Evolutionary conservation across 2,797 vertebrate genomes (phyloP).

Genomic region (Neoniphon sammara): DNA sequence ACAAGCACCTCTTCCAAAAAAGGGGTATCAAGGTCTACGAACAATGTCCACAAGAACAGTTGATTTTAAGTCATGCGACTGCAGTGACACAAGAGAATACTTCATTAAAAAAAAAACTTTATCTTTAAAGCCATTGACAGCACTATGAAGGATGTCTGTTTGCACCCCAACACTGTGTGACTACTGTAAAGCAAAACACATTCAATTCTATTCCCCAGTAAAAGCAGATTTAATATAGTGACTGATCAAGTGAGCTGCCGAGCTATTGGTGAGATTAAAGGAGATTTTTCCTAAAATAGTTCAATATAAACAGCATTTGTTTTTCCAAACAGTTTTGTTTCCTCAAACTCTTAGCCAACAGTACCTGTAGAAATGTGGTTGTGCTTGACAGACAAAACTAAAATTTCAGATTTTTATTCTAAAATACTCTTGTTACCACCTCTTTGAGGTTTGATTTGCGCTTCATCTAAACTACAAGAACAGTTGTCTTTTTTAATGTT

Average conservation of each 20-base stretch:
- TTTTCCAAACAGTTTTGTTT: constrained; percentile 65
- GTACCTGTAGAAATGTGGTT: constrained; percentile 85
- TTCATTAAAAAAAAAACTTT: constrained; percentile 80
- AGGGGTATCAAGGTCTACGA: constrained; percentile 82
- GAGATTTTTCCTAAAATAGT: constrained; percentile 69
- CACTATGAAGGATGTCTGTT: constrained; percentile 73
- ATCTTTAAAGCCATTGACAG: constrained; percentile 83
- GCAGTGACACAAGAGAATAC: constrained; percentile 85
- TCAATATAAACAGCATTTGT: constrained; percentile 77
- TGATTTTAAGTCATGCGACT: constrained; percentile 86
- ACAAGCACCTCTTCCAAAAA: constrained; percentile 81
- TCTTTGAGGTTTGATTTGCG: constrained; percentile 82
- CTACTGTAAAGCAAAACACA: constrained; percentile 82
- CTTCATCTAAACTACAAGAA: constrained; percentile 86
- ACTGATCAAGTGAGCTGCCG: constrained; percentile 70
- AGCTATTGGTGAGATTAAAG: constrained; percentile 74
- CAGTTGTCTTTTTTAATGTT: constrained; percentile 72
- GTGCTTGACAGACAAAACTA: constrained; percentile 93
- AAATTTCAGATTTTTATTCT: constrained; percentile 83
- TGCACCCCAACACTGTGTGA: constrained; percentile 71
- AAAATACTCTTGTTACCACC: constrained; percentile 83
- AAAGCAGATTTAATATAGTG: constrained; percentile 75
- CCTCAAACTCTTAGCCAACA: constrained; percentile 69
- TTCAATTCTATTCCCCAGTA: constrained; percentile 72
- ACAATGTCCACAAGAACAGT: constrained; percentile 85